phyloP scores from a whole-genome alignment of 2,113 vertebrate genomes.

The Pao palembangensis region DNA sequence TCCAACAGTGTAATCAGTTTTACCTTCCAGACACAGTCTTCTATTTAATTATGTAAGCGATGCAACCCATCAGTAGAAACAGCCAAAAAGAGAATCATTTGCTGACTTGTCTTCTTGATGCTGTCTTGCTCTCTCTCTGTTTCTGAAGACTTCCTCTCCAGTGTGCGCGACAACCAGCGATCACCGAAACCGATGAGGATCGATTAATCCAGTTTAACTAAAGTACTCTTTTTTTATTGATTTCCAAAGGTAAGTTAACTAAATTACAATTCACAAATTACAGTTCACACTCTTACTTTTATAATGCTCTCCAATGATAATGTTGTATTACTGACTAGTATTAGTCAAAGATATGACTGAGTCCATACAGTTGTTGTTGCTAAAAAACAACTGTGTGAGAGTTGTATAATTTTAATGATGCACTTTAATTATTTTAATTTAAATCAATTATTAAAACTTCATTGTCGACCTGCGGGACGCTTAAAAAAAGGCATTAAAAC shows the following conservation, averaged over 20 bases:
- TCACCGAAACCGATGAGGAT: conserved; percentile 74
- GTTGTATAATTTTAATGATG: no score
- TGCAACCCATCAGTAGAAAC: conserved; percentile 15
- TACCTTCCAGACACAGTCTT: conserved; percentile 18
- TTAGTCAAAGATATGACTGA: no score
- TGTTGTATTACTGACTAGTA: no score
- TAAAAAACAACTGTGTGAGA: no score
- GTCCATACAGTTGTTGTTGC: no score
- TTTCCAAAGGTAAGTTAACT: conserved; percentile 72
- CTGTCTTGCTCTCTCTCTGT: conserved; percentile 12
- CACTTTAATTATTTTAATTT: no score
- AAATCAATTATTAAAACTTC: no score
- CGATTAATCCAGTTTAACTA: conserved; percentile 62
- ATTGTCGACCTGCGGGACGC: no score
- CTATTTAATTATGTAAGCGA: conserved; percentile 30
- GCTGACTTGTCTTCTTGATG: conserved; percentile 9
- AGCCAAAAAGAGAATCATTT: conserved; percentile 18
- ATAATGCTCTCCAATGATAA: not conserved
- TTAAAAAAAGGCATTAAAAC: no score
- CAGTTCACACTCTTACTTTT: not conserved
- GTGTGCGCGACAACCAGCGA: conserved; percentile 58
- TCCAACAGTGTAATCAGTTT: conserved; percentile 4
- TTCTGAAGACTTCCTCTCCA: conserved; percentile 57
- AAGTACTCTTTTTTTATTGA: conserved; percentile 63
- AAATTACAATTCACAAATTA: not conserved